These are phyloP conservation scores for Coendou prehensilis DNA, from an alignment of 2,797 vertebrate species.

Conservation along the genomic window DNA sequence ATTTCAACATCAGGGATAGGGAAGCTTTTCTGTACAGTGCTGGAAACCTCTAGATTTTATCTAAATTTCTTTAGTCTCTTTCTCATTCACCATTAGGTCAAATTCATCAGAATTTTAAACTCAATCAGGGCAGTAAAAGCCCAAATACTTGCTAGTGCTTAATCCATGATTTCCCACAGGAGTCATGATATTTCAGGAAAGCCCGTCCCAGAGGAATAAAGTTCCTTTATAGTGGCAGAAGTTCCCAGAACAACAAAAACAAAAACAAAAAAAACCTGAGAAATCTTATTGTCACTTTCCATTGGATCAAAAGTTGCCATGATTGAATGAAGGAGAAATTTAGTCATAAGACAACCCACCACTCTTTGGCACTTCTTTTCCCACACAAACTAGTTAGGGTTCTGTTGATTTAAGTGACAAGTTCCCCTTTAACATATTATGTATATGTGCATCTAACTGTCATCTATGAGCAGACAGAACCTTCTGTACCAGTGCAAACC, in stretches of 20 bases:
- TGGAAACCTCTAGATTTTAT: not conserved
- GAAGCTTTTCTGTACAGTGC: not conserved
- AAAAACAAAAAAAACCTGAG: not conserved
- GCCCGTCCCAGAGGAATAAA: not conserved
- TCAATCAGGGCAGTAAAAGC: not conserved
- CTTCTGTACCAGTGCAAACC: not conserved
- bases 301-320: not conserved
- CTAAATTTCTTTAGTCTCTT: not conserved
- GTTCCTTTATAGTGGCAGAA: not conserved
- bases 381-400: not conserved
- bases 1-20: not conserved
- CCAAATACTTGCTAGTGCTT: not conserved
- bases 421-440: not conserved
- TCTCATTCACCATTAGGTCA: not conserved
- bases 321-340: not conserved
- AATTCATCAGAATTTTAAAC: slow-evolving; percentile 33
- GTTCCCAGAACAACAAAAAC: not conserved
- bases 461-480: not conserved
- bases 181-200: not conserved
- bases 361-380: not conserved
- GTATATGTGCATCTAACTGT: not conserved
- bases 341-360: not conserved
- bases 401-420: not conserved
- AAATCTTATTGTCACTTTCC: not conserved
- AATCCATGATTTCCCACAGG: not conserved